Base-by-base conservation (phyloP, 2,113 vertebrate species). In the Rhynchopsitta pachyrhyncha region DNA sequence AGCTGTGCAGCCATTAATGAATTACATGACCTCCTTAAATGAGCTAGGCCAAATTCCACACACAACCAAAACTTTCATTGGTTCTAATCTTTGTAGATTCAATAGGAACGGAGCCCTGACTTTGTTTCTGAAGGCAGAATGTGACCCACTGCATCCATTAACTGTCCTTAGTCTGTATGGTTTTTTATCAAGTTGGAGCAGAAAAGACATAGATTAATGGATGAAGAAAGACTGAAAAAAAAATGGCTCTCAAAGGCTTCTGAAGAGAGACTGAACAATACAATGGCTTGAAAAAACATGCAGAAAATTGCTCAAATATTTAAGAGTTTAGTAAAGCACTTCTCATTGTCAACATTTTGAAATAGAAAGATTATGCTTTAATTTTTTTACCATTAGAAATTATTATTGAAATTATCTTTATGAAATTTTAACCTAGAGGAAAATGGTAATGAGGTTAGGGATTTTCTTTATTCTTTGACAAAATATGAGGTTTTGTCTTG, bases 131-230 rank as follows among this genome's bases (percentile, higher is more conserved):
- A 93, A 82, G 79, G 69, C 39, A 92, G 41, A 91, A 90, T 74
- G 66, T 86, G 92, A 94, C 78, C 31, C 74, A 66, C 14, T 67
- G 33, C 55, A 75, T 95, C 85, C 83, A 90, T 97, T 94, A 92
- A 79, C n/a, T 60, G 35, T 31, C 44, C 37, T 92, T 59, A 86
- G 44, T 50, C 69, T 93, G 27, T 76, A 55, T 7, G 88, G 71
- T 29, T 82, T 49, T 95, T 97, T 91, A 80, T 95, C 90, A 92
- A 16, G 47, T 59, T 74, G 17, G 10, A 15, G 35, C 5, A 76
- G 80, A 9, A 49, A 52, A 81, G 80, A 86, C 60, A 92, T 12
- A 93, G 82, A 90, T 86, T 90, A 94, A 94, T 78, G 87, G 67
- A 89, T 55, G 3, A 49, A 82, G 55, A 89, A 71, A 88, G 55